Conservation (phyloP, 2,113 vertebrate genomes). For the Tragulus kanchil region DNA sequence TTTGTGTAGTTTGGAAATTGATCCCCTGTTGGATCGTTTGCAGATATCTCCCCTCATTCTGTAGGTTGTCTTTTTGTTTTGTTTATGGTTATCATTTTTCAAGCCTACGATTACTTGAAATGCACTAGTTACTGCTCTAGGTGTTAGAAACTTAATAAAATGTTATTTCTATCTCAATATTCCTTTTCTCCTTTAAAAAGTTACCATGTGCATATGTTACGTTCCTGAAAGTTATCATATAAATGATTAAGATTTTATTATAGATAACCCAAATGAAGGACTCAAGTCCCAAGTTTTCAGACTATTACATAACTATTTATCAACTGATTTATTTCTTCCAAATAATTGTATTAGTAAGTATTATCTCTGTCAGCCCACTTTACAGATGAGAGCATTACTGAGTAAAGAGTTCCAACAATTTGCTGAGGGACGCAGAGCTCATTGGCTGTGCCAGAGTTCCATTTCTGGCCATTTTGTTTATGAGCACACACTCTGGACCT, state of each 20-base stretch:
- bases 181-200: not conserved
- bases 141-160: not conserved
- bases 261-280: not conserved
- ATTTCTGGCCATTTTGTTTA: not conserved
- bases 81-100: not conserved
- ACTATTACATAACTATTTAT: not conserved
- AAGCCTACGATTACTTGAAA: not conserved
- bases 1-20: not conserved
- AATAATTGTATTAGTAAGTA: not conserved
- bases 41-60: not conserved
- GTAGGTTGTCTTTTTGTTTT: not conserved
- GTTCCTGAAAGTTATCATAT: not conserved
- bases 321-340: not conserved
- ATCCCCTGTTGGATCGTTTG: not conserved
- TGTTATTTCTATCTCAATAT: not conserved
- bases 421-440: not conserved
- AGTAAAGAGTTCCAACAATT: not conserved
- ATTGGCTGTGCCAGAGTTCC: not conserved
- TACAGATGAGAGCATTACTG: not conserved
- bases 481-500: too few species aligned
- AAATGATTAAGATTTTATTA: not conserved
- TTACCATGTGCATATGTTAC: too few species aligned
- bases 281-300: slow-evolving; percentile 3
- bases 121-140: not conserved
- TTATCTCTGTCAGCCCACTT: not conserved